Conservation (phyloP, 2,113 vertebrate genomes). For the Ivindomyrus marchei region DNA sequence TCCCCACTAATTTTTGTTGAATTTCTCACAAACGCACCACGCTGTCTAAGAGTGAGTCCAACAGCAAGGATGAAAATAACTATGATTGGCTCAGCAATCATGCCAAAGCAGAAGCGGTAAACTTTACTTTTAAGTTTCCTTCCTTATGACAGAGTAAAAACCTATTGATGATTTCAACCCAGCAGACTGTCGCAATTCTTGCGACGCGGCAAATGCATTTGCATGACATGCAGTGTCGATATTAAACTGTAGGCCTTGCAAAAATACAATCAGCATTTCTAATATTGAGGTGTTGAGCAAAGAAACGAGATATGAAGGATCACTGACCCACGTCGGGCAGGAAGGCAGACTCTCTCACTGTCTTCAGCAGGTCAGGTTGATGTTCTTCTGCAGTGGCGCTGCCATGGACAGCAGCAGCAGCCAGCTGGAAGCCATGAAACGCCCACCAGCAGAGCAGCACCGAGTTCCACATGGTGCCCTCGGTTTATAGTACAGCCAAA, state of each 20-base stretch:
- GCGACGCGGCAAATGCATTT: neutral
- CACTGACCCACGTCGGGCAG: slow-evolving; percentile 48
- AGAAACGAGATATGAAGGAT: neutral
- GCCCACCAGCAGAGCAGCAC: slow-evolving; percentile 45
- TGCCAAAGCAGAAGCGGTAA: neutral
- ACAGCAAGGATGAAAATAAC: neutral
- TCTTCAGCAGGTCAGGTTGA: slow-evolving; percentile 18
- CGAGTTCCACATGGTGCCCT: slow-evolving; percentile 41
- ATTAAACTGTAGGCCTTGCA: neutral
- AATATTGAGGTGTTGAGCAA: neutral
- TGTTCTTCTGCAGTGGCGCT: slow-evolving; percentile 39
- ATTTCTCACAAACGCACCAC: neutral
- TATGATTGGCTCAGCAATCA: neutral
- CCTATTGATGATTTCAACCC: neutral
- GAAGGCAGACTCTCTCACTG: slow-evolving; percentile 32
- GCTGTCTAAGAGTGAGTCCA: neutral
- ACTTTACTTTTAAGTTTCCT: neutral
- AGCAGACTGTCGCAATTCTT: neutral
- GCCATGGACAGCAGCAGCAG: slow-evolving; percentile 44
- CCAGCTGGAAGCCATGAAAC: slow-evolving; percentile 41
- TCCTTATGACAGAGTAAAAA: neutral
- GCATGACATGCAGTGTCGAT: neutral
- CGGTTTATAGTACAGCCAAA: neutral
- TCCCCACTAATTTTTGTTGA: neutral
- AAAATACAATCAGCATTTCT: neutral